These are phyloP conservation scores for Drosophila incognita DNA, from an alignment of 2,888 invertebrate genomes.

Conservation along the genomic window DNA sequence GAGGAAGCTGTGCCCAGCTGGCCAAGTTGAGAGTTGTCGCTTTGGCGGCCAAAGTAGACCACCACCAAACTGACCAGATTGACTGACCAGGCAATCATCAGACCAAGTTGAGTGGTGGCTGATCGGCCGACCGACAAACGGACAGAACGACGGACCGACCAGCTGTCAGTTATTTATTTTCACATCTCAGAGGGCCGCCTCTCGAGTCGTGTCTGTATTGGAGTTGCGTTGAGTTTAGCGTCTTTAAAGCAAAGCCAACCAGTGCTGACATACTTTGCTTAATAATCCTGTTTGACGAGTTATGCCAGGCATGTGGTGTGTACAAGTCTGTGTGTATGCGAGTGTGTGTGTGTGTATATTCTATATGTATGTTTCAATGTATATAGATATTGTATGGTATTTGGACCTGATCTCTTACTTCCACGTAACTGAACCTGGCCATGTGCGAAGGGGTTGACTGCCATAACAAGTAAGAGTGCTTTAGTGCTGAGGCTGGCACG, in stretches of 20 bases:
- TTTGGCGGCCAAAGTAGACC: conserved; percentile 27
- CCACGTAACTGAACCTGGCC: conserved; percentile 66
- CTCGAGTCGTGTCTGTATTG: conserved; percentile 19
- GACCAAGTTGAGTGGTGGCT: not conserved
- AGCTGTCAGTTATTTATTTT: conserved; percentile 64
- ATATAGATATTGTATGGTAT: conserved; percentile 12
- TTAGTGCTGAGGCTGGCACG: not conserved
- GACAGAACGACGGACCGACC: conserved; percentile 27
- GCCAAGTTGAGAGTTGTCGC: conserved; percentile 6
- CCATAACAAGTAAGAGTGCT: conserved; percentile 15
- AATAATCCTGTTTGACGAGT: conserved; percentile 83
- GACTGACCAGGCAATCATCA: conserved; percentile 38
- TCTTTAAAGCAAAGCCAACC: conserved; percentile 56
- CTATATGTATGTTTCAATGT: conserved; percentile 8
- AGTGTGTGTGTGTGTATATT: not conserved
- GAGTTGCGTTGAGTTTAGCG: conserved; percentile 13
- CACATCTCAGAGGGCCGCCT: conserved; percentile 38
- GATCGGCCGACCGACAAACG: not conserved
- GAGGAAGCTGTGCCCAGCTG: conserved; percentile 10
- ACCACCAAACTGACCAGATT: conserved; percentile 33
- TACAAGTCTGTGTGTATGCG: not conserved
- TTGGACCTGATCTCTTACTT: conserved; percentile 61
- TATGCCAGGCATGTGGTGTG: conserved; percentile 49
- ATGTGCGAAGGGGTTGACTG: conserved; percentile 44
- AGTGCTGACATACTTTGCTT: conserved; percentile 79